phyloP scores from a whole-genome alignment of 2,888 invertebrate genomes.

The Uropetala carovei region DNA sequence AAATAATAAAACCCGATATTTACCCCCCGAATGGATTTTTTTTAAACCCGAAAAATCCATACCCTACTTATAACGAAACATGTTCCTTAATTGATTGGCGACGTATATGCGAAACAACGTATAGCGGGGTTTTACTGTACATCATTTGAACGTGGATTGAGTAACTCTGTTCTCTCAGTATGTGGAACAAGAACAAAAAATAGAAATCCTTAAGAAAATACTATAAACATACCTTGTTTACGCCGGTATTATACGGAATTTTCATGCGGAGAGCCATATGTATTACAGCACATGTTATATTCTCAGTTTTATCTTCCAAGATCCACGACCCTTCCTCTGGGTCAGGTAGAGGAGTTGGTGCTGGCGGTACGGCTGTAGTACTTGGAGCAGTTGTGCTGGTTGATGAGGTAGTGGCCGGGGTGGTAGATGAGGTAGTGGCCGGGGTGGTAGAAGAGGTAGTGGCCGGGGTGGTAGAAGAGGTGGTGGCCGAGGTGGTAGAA shows the following conservation, averaged over 20 bases:
- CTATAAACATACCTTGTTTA: slow-evolving; percentile 72
- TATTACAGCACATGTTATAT: slow-evolving; percentile 81
- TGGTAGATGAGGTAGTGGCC: slow-evolving; percentile 40
- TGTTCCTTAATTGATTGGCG: too few species aligned
- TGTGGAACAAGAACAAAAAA: too few species aligned
- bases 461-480: background rate
- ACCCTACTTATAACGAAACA: too few species aligned
- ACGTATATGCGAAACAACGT: too few species aligned
- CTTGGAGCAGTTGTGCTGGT: background rate
- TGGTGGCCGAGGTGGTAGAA: background rate
- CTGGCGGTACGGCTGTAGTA: slow-evolving; percentile 70
- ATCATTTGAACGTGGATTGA: too few species aligned
- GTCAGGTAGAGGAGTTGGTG: slow-evolving; percentile 71
- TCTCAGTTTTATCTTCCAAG: slow-evolving; percentile 73
- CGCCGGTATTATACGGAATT: slow-evolving; percentile 76
- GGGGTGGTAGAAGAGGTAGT: background rate
- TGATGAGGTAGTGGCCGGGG: slow-evolving; percentile 1
- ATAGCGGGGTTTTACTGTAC: too few species aligned
- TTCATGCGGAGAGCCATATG: slow-evolving; percentile 83
- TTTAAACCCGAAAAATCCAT: too few species aligned
- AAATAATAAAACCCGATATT: too few species aligned
- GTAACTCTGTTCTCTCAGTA: too few species aligned
- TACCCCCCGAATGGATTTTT: too few species aligned
- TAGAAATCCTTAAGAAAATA: too few species aligned
- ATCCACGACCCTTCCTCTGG: slow-evolving; percentile 77